These are phyloP conservation scores for Schizothorax lantsangensis DNA, from an alignment of 2,797 vertebrate genomes.

Conservation along the genomic window DNA sequence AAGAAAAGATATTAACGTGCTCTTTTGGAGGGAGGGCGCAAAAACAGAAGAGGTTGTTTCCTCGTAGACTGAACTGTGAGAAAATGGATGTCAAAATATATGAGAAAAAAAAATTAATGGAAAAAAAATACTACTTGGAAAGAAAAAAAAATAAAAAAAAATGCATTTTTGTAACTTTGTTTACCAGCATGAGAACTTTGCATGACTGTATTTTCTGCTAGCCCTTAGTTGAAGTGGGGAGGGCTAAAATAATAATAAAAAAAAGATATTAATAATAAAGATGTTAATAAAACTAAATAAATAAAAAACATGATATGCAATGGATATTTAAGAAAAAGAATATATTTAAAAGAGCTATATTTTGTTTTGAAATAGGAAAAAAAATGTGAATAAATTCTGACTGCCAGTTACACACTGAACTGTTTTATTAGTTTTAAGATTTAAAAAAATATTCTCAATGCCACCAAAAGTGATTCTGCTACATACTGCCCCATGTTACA, in stretches of 20 bases:
- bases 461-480: conserved; percentile 72
- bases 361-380: conserved; percentile 83
- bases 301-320: conserved; percentile 85
- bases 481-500: conserved; percentile 75
- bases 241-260: conserved; percentile 77
- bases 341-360: conserved; percentile 87
- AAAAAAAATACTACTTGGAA: conserved; percentile 59
- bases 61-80: conserved; percentile 47
- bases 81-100: conserved; percentile 61
- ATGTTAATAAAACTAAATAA: conserved; percentile 78
- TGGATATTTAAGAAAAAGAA: conserved; percentile 80
- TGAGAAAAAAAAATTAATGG: conserved; percentile 68
- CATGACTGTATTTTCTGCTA: conserved; percentile 87
- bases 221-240: conserved; percentile 83
- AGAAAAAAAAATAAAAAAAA: conserved; percentile 65
- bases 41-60: conserved; percentile 29
- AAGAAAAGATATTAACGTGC: conserved; percentile 1
- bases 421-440: conserved; percentile 78
- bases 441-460: conserved; percentile 48
- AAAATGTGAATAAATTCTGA: conserved; percentile 82
- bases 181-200: conserved; percentile 88
- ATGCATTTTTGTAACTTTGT: conserved; percentile 88
- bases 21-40: conserved; percentile 7
- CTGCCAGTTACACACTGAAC: conserved; percentile 80
- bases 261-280: conserved; percentile 78